Conservation (phyloP, 2,797 vertebrate species). For the Lates japonicus region DNA sequence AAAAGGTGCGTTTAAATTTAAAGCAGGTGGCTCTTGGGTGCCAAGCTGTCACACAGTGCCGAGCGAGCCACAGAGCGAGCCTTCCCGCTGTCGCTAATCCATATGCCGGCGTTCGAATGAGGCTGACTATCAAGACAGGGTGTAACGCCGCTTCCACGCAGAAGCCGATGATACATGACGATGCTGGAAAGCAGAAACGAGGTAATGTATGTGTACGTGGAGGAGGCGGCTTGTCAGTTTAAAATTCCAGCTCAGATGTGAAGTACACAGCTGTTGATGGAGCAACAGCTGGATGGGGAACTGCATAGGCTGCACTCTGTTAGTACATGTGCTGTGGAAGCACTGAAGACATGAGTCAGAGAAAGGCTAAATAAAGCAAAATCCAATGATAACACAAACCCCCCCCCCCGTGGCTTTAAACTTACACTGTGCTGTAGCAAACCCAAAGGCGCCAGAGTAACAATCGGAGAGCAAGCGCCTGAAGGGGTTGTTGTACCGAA, state of each 20-base stretch:
- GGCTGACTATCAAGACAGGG: constrained; percentile 5
- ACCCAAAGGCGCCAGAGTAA: constrained; percentile 39
- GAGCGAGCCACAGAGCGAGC: constrained; percentile 17
- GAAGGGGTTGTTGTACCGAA: constrained; percentile 33
- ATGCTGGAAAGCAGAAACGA: neutral
- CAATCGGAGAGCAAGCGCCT: constrained; percentile 19
- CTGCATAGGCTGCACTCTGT: constrained; percentile 21
- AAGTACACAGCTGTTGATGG: constrained; percentile 42
- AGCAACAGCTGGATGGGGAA: constrained; percentile 49
- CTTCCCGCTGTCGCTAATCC: constrained; percentile 37
- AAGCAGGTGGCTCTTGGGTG: constrained; percentile 47
- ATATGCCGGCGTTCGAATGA: constrained; percentile 24
- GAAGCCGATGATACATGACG: constrained; percentile 15
- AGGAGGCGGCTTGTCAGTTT: constrained; percentile 7
- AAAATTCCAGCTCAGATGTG: constrained; percentile 11
- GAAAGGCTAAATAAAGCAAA: constrained; percentile 36
- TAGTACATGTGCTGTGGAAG: constrained; percentile 6
- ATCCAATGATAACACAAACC: constrained; percentile 22
- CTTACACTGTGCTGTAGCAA: constrained; percentile 28
- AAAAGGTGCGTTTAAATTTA: constrained; percentile 59
- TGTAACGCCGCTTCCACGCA: neutral
- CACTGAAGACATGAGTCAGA: constrained; percentile 23
- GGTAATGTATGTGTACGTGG: neutral
- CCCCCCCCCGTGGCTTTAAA: constrained; percentile 9
- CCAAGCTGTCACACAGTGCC: constrained; percentile 38